Evolutionary conservation across 2,113 vertebrate genomes (phyloP), one percentile per base, ranked within the genome.

Genomic region (Sciurus niger): DNA sequence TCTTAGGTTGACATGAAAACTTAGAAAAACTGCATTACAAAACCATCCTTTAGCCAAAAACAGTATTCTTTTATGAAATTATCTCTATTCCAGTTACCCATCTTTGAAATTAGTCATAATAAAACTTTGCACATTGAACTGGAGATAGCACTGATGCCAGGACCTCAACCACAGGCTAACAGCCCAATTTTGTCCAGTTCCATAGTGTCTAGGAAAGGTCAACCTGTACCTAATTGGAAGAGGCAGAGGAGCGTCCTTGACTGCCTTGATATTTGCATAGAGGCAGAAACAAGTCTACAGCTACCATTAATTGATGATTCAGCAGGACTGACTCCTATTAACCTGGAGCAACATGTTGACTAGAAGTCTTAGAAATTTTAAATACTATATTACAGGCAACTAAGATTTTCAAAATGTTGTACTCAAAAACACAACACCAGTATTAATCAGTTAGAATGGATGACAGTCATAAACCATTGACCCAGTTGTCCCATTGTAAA

Each of bases 71-170:
- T 87, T 58, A 24, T 92, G 25, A 93, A 95, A 92, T 68, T 86
- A 11, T 90, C 93, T 95, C 76, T 85, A 77, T 89, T 60, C 51
- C 46, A 70, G 9, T 89, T 89, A 78, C 68, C 95, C 73, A 65
- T 94, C n/a, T 92, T 90, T 88, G 17, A 79, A 95, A 37, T 90
- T 89, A 91, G 13, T 84, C 43, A 68, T 72, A 95, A 90, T 34
- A n/a, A 97, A 93, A 4, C 1, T 79, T 95, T 88, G 43, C 34
- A 84, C 77, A 51, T 46, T 92, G 51, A 83, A 72, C 34, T 86
- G 95, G 72, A 80, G 4, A 84, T 87, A 11, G 30, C 30, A 84
- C 24, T 94, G 74, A 84, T 77, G 63, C 55, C 4, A 79, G 34
- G 53, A 80, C 18, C 25, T 94, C 77, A 63, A 25, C 67, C 90